These are phyloP conservation scores for Leptodactylus fuscus DNA, from an alignment of 2,113 vertebrate species.

Conservation along the genomic window DNA sequence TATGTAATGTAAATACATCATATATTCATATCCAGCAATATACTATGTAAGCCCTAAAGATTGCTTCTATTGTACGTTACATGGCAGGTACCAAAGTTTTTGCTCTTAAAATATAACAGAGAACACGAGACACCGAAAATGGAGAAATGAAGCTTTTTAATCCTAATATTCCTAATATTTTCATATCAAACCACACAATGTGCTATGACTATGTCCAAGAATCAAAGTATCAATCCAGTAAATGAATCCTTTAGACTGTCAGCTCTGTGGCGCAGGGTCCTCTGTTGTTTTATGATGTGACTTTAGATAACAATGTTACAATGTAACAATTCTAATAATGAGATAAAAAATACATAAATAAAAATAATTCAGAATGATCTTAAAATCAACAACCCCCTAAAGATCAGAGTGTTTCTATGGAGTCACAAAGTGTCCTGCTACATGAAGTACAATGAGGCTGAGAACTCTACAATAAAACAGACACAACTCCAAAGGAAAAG, in stretches of 20 bases:
- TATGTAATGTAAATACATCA: no score
- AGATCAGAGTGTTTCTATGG: not conserved
- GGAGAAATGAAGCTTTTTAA: no score
- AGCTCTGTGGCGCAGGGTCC: not conserved
- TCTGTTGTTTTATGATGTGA: not conserved
- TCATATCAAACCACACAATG: not conserved
- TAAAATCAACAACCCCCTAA: no score
- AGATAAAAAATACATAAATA: no score
- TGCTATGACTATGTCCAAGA: not conserved
- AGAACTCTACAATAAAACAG: not conserved
- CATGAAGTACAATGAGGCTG: not conserved
- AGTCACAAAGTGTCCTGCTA: not conserved
- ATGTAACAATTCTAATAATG: no score
- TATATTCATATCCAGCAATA: no score
- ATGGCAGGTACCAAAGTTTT: no score
- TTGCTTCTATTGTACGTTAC: no score
- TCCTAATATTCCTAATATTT: not conserved
- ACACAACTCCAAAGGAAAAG: not conserved
- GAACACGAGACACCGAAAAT: no score
- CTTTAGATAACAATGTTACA: not conserved
- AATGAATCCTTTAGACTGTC: not conserved
- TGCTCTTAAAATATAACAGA: no score
- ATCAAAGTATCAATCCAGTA: not conserved
- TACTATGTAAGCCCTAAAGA: no score
- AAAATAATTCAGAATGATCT: no score